Percentiles rank a stretch among this genome's conserved stretches.
Conservation (phyloP, 2,113 vertebrate genomes). For the Salvator merianae region DNA sequence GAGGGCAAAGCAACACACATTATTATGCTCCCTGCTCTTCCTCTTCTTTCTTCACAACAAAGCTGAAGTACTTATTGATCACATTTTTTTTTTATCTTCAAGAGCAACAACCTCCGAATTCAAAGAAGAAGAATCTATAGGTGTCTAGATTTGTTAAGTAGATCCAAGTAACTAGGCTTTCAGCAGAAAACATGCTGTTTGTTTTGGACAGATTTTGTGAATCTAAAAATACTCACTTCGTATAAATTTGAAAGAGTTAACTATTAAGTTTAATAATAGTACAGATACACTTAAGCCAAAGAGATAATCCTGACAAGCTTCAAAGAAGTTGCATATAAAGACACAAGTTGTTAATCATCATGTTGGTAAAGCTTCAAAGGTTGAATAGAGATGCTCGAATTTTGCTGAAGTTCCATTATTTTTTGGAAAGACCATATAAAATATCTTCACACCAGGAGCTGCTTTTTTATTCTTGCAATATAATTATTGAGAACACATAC, state of each 20-base stretch:
- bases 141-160: neutral
- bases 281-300: neutral
- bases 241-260: neutral
- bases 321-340: neutral
- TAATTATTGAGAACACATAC: conserved; percentile 24
- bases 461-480: neutral
- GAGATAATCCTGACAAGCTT: neutral
- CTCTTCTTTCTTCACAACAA: too few relatives aligned
- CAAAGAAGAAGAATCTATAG: neutral
- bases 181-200: neutral
- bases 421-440: conserved; percentile 26
- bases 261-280: neutral
- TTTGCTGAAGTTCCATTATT: conserved; percentile 3
- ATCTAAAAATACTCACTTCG: neutral
- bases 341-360: neutral
- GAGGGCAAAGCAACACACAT: too few relatives aligned
- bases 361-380: neutral
- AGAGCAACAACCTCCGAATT: neutral
- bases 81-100: neutral
- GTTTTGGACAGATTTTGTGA: neutral
- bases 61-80: too few relatives aligned
- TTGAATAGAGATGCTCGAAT: neutral
- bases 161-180: neutral
- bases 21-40: too few relatives aligned
- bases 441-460: neutral